These are phyloP conservation scores for Acropternis orthonyx DNA, from an alignment of 2,797 vertebrate genomes.

Conservation along the genomic window DNA sequence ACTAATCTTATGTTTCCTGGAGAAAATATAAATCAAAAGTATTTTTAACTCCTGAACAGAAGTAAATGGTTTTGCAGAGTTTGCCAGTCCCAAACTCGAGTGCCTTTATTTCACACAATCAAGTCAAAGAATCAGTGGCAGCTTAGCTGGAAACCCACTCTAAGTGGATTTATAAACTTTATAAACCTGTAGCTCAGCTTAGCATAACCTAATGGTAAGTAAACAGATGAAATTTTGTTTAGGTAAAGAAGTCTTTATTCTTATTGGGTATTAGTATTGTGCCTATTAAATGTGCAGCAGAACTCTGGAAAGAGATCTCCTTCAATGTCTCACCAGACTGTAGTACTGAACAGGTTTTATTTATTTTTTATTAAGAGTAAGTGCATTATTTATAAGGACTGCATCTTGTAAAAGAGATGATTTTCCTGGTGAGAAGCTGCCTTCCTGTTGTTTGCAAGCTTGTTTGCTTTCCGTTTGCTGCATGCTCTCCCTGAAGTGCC, in stretches of 20 bases:
- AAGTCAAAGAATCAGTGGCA: not conserved
- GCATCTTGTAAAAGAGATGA: not conserved
- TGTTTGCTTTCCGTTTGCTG: not conserved
- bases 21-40: conserved; percentile 2
- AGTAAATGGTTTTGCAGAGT: conserved; percentile 6
- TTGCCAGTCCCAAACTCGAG: not conserved
- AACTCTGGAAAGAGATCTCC: not conserved
- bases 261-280: not conserved
- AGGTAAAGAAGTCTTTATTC: not conserved
- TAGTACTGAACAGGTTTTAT: not conserved
- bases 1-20: not conserved
- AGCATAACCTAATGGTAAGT: not conserved
- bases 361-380: not conserved
- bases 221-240: not conserved
- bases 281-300: not conserved
- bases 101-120: not conserved
- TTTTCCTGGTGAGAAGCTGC: not conserved
- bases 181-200: not conserved
- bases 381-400: not conserved
- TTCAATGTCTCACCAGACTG: not conserved
- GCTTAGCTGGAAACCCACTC: not conserved
- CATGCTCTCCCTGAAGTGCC: not conserved
- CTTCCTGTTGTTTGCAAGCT: not conserved
- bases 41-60: conserved; percentile 43
- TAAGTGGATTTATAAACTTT: not conserved